Percentiles rank a stretch among this genome's conserved stretches.
Conservation (phyloP, 2,888 invertebrate genomes). For the Marronus borbonicus region DNA sequence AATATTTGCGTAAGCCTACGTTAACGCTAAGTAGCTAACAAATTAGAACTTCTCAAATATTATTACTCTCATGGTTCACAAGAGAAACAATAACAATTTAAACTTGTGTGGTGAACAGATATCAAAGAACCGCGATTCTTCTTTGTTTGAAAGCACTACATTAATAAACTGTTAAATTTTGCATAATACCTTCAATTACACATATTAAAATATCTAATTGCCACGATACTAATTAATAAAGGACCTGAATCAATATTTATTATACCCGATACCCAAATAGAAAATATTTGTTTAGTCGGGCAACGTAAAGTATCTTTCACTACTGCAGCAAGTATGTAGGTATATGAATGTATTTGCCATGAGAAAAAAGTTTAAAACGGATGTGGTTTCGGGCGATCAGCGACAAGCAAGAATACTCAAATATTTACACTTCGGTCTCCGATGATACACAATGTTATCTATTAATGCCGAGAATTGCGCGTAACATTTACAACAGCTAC, state of each 20-base stretch:
- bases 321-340: not conserved
- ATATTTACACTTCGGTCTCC: slow-evolving; percentile 39
- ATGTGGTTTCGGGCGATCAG: slow-evolving; percentile 1
- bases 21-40: no score
- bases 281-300: slow-evolving; percentile 34
- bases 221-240: no score
- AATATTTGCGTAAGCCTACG: no score
- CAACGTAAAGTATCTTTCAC: slow-evolving; percentile 17
- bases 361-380: slow-evolving; percentile 28
- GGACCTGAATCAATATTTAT: slow-evolving; percentile 2
- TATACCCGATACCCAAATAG: slow-evolving; percentile 10
- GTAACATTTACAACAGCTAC: slow-evolving; percentile 49
- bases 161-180: no score
- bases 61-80: no score
- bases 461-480: slow-evolving; percentile 49
- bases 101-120: no score
- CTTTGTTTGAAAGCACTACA: no score
- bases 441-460: slow-evolving; percentile 48
- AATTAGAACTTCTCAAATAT: no score
- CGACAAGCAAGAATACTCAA: slow-evolving; percentile 42
- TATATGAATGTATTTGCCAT: slow-evolving; percentile 29
- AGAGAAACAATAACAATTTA: no score
- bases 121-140: no score
- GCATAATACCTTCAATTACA: no score
- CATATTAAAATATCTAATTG: no score